These are phyloP conservation scores for Papilio xuthus DNA, from an alignment of 1,140 invertebrate species.

Conservation along the genomic window DNA sequence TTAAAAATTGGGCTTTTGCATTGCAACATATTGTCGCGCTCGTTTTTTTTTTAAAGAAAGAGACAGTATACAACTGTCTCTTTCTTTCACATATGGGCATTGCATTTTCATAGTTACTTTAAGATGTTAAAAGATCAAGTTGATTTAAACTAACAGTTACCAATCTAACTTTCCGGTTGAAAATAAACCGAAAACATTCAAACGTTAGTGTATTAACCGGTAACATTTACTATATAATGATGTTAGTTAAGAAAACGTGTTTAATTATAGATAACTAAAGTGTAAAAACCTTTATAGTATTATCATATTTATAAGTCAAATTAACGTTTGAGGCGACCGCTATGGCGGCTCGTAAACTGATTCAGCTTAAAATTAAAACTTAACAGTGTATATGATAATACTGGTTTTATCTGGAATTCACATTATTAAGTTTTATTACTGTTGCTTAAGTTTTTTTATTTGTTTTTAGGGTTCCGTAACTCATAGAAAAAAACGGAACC, in stretches of 20 bases:
- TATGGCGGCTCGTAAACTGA: background rate
- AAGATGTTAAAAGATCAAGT: too few species aligned
- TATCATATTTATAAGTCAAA: conserved; percentile 33
- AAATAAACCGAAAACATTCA: conserved; percentile 9
- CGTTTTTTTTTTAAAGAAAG: too few species aligned
- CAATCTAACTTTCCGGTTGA: background rate
- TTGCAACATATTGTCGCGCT: too few species aligned
- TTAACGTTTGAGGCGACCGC: conserved; percentile 24
- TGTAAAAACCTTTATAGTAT: conserved; percentile 20
- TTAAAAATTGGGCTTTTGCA: too few species aligned
- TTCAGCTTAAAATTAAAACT: conserved; percentile 2
- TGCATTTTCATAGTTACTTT: too few species aligned
- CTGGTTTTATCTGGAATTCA: background rate
- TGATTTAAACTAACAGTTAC: background rate
- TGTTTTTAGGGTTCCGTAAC: background rate
- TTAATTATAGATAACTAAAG: conserved; percentile 19
- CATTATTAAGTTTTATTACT: conserved; percentile 11
- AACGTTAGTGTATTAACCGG: background rate
- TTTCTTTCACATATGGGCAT: too few species aligned
- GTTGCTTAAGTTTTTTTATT: background rate
- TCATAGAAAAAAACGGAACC: too few species aligned
- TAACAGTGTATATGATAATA: background rate
- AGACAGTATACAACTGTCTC: too few species aligned
- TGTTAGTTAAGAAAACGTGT: conserved; percentile 20
- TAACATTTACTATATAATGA: conserved; percentile 20